phyloP scores from a whole-genome alignment of 2,888 invertebrate genomes.

The Polydrusus pterygomalis region DNA sequence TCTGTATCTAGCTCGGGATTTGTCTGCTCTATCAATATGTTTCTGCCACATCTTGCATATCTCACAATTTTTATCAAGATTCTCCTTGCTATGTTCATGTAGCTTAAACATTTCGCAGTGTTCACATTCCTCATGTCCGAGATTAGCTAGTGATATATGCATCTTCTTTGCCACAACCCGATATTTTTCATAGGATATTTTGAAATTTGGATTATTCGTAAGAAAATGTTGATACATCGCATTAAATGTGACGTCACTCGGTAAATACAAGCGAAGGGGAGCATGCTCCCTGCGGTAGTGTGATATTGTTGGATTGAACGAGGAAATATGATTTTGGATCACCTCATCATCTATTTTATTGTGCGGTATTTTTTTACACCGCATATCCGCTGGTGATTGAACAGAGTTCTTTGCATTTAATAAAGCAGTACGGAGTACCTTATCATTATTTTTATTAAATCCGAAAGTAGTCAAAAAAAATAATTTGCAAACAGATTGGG shows the following conservation, averaged over 20 bases:
- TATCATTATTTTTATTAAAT: conserved; percentile 10
- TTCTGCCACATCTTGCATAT: conserved; percentile 20
- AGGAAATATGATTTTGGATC: conserved; percentile 4
- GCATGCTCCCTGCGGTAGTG: conserved; percentile 31
- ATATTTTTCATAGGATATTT: conserved; percentile 30
- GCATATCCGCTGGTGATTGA: conserved; percentile 3
- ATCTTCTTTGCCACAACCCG: conserved; percentile 17
- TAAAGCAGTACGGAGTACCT: conserved; percentile 27
- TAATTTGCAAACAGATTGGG: conserved; percentile 6
- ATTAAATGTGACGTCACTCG: conserved; percentile 27
- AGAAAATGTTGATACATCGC: conserved; percentile 25
- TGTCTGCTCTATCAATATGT: conserved; percentile 24
- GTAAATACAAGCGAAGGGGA: conserved; percentile 10
- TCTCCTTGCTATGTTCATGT: conserved; percentile 34
- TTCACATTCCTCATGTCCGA: conserved; percentile 34
- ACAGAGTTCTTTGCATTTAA: conserved; percentile 24
- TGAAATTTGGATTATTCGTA: conserved; percentile 14
- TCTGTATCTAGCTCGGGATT: conserved; percentile 21
- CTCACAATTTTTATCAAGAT: conserved; percentile 27
- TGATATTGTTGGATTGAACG: conserved; percentile 21
- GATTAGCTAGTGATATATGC: conserved; percentile 29
- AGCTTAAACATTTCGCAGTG: conserved; percentile 20
- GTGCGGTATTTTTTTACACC: conserved; percentile 14
- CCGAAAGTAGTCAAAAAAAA: conserved; percentile 17
- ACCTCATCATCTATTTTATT: conserved; percentile 17